Evolutionary conservation across 2,888 invertebrate species (phyloP).

Genomic region (Heteromurus nitidus): DNA sequence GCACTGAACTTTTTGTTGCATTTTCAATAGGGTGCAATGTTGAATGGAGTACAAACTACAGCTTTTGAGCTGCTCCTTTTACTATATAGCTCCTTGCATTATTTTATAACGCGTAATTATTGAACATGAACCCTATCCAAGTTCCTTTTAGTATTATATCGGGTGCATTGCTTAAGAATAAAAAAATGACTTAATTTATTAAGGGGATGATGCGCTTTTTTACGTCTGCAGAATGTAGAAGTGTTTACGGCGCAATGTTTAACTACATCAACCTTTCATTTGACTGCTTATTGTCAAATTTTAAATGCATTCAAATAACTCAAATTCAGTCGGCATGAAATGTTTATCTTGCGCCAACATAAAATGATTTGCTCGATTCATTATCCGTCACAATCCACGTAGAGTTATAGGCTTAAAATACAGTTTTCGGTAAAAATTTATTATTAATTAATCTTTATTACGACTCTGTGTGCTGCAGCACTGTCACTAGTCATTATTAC

Average conservation of each 20-base stretch:
- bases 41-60: background rate
- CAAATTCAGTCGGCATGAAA: background rate
- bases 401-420: too few species aligned
- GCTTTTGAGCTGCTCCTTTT: background rate
- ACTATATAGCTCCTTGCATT: background rate
- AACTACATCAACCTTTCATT: too few species aligned
- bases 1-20: too few species aligned
- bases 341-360: background rate
- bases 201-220: background rate
- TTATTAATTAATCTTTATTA: too few species aligned
- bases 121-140: background rate
- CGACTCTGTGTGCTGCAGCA: too few species aligned
- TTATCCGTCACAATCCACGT: background rate
- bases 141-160: background rate
- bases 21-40: too few species aligned
- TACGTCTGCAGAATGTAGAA: background rate
- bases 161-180: background rate
- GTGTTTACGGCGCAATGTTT: background rate
- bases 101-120: background rate
- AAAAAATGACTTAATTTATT: background rate
- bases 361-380: background rate
- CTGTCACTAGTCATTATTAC: too few species aligned
- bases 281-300: background rate
- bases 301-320: background rate
- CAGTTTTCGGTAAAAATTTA: too few species aligned